A percentile compares a stretch with the other conserved stretches of the same genome.
Conservation (phyloP, 2,888 invertebrate species). For the Rambutsinella grinnellia region DNA sequence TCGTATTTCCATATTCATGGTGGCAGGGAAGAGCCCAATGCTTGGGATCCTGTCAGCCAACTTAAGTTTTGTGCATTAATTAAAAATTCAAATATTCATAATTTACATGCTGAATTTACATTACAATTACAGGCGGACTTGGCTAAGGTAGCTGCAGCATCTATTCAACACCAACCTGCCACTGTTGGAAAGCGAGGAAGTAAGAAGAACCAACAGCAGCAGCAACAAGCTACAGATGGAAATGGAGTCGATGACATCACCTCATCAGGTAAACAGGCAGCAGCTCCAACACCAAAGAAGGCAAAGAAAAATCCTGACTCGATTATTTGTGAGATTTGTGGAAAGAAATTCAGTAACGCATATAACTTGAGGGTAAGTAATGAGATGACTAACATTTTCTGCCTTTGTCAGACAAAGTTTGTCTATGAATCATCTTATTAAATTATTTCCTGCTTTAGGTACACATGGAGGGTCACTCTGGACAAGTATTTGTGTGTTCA, state of each 20-base stretch:
- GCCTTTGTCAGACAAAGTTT: too few relatives aligned
- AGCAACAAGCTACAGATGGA: constrained; percentile 58
- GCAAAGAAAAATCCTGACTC: constrained; percentile 66
- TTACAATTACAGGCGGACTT: too few relatives aligned
- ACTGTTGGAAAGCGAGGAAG: constrained; percentile 59
- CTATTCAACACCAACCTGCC: constrained; percentile 59
- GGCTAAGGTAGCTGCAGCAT: constrained; percentile 65
- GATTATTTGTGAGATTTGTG: constrained; percentile 83
- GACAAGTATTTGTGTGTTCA: constrained; percentile 87
- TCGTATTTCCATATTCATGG: too few relatives aligned
- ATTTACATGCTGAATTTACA: too few relatives aligned
- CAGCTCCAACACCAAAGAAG: constrained; percentile 63
- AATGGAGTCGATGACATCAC: constrained; percentile 65
- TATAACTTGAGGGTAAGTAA: constrained; percentile 83
- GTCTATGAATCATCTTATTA: constrained; percentile 3
- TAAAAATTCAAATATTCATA: too few relatives aligned
- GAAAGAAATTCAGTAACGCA: constrained; percentile 90
- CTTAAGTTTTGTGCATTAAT: too few relatives aligned
- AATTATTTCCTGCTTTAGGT: constrained; percentile 68
- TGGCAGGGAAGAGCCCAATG: too few relatives aligned
- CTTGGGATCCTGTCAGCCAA: too few relatives aligned
- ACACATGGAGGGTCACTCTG: constrained; percentile 92
- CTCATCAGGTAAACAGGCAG: constrained; percentile 62
- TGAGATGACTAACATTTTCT: background rate
- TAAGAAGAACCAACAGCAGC: constrained; percentile 57